Base-by-base conservation (phyloP, 2,113 vertebrate species). In the Festucalex cinctus region DNA sequence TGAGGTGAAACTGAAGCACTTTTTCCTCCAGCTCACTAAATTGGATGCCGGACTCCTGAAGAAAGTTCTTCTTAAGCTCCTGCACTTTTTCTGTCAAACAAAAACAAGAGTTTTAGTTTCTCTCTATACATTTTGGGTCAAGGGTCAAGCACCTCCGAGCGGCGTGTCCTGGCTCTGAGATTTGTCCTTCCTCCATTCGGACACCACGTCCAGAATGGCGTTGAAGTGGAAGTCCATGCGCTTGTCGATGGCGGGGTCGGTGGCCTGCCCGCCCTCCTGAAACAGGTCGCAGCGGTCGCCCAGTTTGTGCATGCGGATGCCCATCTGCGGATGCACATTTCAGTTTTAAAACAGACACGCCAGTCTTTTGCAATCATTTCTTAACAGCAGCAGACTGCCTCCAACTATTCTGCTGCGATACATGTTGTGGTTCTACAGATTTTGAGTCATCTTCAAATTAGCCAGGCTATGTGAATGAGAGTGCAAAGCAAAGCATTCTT, bases 191-290 rank as follows among this genome's bases (percentile, higher is more conserved):
- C 97, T 94, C 96, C 96, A 98, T 72, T 98, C 96, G n/a, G 97
- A 94, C 65, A 98, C 94, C 26, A 98, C 96, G 79, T 99, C 97
- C 86, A 99, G 89, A 87, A 99, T 95, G 79, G 95, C 95, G 87
- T 99, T 99, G 86, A 99, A 99, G 91, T 99, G 97, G 85, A 99
- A 99, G 85, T 98, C 96, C 96, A 99, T 99, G 79, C 96, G 95
- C 87, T 98, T 98, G 92, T 99, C 97, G 65, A 98, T 94, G 83
- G 95, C 90, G 2, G 93, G 92, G 81, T 99, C 96, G 28, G 95
- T 97, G 68, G 90, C 91, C 71, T 91, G 93, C 71, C 97, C 97
- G 37, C 95, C 94, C 91, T 98, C 96, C 90, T 98, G 95, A 82
- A 99, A 93, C 81, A 99, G 93, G 89, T 98, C 96, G 80, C 97